Conservation (phyloP, 2,888 invertebrate species). For the Lasioglossum calceatum region DNA sequence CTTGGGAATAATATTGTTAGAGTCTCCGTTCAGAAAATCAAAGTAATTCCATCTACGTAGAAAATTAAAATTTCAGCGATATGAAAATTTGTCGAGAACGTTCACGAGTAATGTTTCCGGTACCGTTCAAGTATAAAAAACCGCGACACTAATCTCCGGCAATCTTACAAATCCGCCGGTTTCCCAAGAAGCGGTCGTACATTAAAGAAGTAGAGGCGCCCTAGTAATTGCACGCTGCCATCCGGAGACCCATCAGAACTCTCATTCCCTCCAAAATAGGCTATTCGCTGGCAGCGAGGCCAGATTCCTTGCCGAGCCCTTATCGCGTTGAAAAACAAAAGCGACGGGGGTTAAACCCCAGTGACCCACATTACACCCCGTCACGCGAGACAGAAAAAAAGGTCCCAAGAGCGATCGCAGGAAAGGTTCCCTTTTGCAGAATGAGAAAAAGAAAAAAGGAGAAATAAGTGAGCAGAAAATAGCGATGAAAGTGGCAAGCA, state of each 20-base stretch:
- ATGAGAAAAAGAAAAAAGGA: background rate
- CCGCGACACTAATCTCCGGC: background rate
- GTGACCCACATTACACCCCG: conserved; percentile 5
- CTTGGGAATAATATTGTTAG: background rate
- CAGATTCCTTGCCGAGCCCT: background rate
- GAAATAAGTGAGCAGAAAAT: background rate
- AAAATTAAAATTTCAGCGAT: background rate
- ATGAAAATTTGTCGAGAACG: background rate
- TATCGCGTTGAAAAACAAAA: conserved; percentile 14
- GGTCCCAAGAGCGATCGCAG: background rate
- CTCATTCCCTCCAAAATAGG: background rate
- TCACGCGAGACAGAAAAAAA: conserved; percentile 11
- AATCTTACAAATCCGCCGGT: background rate
- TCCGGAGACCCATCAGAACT: background rate
- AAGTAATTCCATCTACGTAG: background rate
- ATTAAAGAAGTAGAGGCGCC: background rate
- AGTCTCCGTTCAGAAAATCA: background rate
- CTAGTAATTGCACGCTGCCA: conserved; percentile 4
- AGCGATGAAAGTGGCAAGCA: background rate
- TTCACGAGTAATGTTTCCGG: background rate
- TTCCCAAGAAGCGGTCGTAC: background rate
- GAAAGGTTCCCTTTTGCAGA: background rate
- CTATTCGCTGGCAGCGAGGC: background rate
- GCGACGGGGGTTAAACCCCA: background rate
- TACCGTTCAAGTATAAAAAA: background rate